Conservation (phyloP, 2,888 invertebrate genomes). For the Caenorhabditis auriculariae region DNA sequence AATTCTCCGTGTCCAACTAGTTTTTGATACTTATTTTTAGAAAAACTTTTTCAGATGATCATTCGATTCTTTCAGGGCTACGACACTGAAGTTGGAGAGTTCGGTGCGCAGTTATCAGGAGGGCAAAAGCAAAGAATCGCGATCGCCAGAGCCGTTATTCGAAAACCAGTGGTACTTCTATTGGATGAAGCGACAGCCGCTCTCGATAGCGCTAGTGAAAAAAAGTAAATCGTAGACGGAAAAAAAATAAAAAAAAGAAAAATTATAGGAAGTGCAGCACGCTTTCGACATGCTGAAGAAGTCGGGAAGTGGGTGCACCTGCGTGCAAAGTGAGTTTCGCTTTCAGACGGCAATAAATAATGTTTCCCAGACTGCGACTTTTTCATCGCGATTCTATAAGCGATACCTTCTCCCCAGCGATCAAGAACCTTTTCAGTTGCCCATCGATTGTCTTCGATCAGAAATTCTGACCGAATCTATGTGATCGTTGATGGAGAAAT, state of each 20-base stretch:
- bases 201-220: constrained; percentile 52
- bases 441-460: constrained; percentile 68
- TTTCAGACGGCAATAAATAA: too few relatives aligned
- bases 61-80: constrained; percentile 71
- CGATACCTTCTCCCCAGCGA: too few relatives aligned
- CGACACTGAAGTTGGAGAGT: constrained; percentile 77
- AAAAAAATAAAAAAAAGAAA: too few relatives aligned
- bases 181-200: constrained; percentile 61
- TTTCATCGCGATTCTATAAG: too few relatives aligned
- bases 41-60: too few relatives aligned
- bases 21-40: not conserved
- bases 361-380: too few relatives aligned
- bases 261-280: constrained; percentile 14
- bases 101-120: constrained; percentile 79
- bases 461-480: constrained; percentile 67
- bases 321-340: constrained; percentile 46
- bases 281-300: constrained; percentile 21
- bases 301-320: constrained; percentile 42
- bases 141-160: constrained; percentile 79
- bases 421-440: constrained; percentile 63
- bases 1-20: not conserved
- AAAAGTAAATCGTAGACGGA: too few relatives aligned
- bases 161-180: constrained; percentile 54
- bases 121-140: constrained; percentile 87
- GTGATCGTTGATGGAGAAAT: constrained; percentile 65